Evolutionary conservation across 2,113 vertebrate species (phyloP).

Genomic region (Stigmatopora nigra): DNA sequence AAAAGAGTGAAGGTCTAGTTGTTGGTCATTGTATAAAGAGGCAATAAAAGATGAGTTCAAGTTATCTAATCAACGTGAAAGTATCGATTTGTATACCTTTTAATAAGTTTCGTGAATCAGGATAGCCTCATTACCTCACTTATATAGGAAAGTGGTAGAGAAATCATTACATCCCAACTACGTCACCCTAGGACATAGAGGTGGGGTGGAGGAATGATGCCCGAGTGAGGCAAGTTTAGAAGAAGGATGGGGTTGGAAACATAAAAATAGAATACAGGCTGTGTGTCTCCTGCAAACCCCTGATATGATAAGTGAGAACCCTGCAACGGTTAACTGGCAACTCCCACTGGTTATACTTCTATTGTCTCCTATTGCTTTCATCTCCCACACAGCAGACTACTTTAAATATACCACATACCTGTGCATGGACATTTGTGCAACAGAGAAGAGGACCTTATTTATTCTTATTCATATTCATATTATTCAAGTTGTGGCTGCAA

Average conservation of each 20-base stretch:
- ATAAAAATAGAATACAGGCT: constrained; percentile 53
- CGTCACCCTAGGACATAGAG: constrained; percentile 31
- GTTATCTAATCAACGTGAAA: constrained; percentile 3
- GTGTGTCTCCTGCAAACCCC: constrained; percentile 47
- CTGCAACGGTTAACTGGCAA: constrained; percentile 44
- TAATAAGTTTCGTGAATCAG: constrained; percentile 33
- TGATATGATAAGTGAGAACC: constrained; percentile 50
- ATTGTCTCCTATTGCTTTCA: constrained; percentile 37
- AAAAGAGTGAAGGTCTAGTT: too few species aligned
- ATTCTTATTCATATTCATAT: too few species aligned
- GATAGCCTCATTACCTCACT: constrained; percentile 36
- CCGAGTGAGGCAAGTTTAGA: constrained; percentile 33
- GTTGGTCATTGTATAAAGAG: too few species aligned
- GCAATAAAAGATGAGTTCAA: background rate
- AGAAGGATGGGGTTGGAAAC: constrained; percentile 37
- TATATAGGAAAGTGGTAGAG: constrained; percentile 44
- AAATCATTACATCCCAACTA: constrained; percentile 59
- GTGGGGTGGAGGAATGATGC: constrained; percentile 33
- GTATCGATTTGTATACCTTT: constrained; percentile 25
- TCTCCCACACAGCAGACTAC: constrained; percentile 35
- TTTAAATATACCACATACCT: constrained; percentile 11
- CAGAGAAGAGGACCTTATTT: too few species aligned
- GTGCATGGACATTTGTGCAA: too few species aligned
- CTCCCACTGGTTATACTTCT: constrained; percentile 39
- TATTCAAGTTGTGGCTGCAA: too few species aligned